A percentile compares a stretch with the other conserved stretches of the same genome.
These are phyloP conservation scores for Laticauda colubrina DNA, from an alignment of 2,113 vertebrate species.

Conservation along the genomic window DNA sequence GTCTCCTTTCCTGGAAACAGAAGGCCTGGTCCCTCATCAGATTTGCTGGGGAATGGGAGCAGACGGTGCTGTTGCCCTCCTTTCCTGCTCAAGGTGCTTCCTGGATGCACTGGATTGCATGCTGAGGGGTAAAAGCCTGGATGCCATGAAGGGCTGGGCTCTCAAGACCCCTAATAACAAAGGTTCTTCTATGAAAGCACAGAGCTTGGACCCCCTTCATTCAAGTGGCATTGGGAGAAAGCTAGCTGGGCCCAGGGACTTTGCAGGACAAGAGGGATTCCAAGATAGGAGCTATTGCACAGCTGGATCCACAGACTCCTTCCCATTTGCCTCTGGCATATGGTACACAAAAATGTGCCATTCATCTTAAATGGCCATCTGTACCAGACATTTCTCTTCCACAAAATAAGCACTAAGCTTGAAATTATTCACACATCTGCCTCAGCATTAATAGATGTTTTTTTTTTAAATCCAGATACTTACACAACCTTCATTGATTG, in stretches of 20 bases:
- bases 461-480: background rate
- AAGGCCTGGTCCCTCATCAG: background rate
- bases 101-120: background rate
- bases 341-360: background rate
- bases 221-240: background rate
- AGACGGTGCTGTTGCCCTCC: background rate
- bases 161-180: background rate
- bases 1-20: background rate
- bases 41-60: background rate
- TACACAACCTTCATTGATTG: background rate
- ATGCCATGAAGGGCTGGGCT: background rate
- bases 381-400: background rate
- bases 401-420: background rate
- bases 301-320: background rate
- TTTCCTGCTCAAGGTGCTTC: background rate
- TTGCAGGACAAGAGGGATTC: background rate
- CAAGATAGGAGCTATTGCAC: background rate
- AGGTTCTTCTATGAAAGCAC: background rate
- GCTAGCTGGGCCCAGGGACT: background rate
- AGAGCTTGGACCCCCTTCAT: background rate
- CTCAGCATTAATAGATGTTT: background rate
- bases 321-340: background rate
- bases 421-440: background rate
- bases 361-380: background rate
- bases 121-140: background rate